Base-by-base conservation (phyloP, 2,797 vertebrate species). In the Megalops cyprinoides region DNA sequence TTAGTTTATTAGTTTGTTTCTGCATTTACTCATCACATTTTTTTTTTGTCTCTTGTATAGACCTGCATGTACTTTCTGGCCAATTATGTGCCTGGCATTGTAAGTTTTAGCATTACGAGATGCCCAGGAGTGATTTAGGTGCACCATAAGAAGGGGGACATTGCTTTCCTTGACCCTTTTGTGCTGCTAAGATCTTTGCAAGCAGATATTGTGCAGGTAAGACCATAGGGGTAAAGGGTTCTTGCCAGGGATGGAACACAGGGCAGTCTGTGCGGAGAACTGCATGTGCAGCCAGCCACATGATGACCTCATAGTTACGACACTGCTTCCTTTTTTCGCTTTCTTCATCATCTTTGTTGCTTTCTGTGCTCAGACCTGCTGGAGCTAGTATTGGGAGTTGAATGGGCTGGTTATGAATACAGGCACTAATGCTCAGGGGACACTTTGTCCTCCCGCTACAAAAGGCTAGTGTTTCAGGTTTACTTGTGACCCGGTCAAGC, bases 211-310 rank as follows among this genome's bases (percentile, higher is more conserved):
- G 85, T 69, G 87, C 86, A 81, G 86, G 90, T 88, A 80, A 86
- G 88, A 85, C 77, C 73, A 85, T 90, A 88, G 87, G 91, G 83
- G 82, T 90, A 90, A 92, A 92, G 90, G 86, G 78, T 56, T 87
- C 89, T 93, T 94, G 94, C 94, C 92, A 89, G 87, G 92, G 89
- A 84, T 93, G 93, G 92, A 93, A 91, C 85, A 0, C 82, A 90
- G 89, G 77, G 86, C 88, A 90, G 87, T 87, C 79, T 34, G 80
- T 87, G 87, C 31, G 78, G 85, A 88, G 90, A 83, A 85, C 86
- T 77, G 79, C 73, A 79, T 84, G 71, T 56, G 31, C 28, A 37
- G 46, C 73, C 42, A 67, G 74, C 18, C 25, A 23, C 39, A 44
- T 8, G 34, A 18, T 49, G 56, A 15, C 51, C n/a, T 53, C 31